These are phyloP conservation scores for Paramuricea clavata DNA, from an alignment of 92 coral and sea anemone genomes.

Conservation along the genomic window DNA sequence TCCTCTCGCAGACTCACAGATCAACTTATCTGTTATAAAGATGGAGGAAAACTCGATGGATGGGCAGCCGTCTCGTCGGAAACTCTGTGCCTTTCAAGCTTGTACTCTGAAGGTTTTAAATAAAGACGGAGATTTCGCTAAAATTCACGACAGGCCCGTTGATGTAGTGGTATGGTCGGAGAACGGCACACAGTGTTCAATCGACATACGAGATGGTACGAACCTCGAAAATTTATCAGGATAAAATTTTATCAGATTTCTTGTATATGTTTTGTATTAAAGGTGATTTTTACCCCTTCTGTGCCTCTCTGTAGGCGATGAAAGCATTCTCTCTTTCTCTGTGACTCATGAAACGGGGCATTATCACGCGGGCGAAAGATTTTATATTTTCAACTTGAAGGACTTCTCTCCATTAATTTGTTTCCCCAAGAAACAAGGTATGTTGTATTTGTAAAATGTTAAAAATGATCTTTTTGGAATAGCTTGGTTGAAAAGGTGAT, in stretches of 20 bases:
- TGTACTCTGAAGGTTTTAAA: conserved; percentile 43
- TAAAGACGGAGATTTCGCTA: conserved; percentile 34
- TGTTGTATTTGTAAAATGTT: background rate
- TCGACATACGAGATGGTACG: conserved; percentile 43
- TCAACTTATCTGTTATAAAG: background rate
- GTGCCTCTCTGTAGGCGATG: conserved; percentile 63
- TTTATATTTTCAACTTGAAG: conserved; percentile 68
- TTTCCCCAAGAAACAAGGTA: conserved; percentile 48
- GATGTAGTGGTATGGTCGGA: conserved; percentile 26
- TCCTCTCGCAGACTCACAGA: background rate
- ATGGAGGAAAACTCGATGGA: conserved; percentile 48
- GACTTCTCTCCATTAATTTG: conserved; percentile 40
- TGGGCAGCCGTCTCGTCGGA: conserved; percentile 17
- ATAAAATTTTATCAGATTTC: background rate
- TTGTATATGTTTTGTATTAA: background rate
- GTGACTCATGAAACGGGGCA: conserved; percentile 85
- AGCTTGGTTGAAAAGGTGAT: background rate
- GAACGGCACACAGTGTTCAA: background rate
- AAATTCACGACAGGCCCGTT: conserved; percentile 32
- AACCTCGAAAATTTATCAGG: background rate
- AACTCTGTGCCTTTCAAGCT: conserved; percentile 36
- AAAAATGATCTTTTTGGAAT: background rate
- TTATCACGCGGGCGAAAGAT: conserved; percentile 84
- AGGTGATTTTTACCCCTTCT: background rate
- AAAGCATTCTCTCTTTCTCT: conserved; percentile 74